Evolutionary conservation across 2,888 invertebrate genomes (phyloP).

Genomic region (Polietes domitor): DNA sequence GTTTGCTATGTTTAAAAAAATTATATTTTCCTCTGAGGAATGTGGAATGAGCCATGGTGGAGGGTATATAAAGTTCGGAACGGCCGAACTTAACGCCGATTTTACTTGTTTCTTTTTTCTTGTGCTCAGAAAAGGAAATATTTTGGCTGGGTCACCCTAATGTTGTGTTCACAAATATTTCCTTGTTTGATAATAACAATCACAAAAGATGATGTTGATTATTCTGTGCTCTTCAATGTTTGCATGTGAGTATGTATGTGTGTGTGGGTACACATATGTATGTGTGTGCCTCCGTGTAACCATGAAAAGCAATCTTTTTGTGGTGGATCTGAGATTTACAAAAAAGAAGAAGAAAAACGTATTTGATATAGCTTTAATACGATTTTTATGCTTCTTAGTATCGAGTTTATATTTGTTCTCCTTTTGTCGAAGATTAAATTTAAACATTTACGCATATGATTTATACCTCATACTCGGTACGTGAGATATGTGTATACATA

Average conservation of each 20-base stretch:
- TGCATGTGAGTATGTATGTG: no score
- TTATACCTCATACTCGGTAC: neutral
- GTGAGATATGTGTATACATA: no score
- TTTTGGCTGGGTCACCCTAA: no score
- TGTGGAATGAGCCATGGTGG: no score
- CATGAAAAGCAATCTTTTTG: conserved; percentile 25
- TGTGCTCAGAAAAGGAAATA: no score
- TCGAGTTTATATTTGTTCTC: conserved; percentile 14
- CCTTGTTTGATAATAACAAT: neutral
- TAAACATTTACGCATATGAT: neutral
- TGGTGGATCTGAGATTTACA: conserved; percentile 42
- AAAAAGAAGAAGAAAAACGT: conserved; percentile 55
- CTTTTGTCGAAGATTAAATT: neutral
- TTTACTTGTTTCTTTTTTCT: no score
- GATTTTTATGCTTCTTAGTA: conserved; percentile 38
- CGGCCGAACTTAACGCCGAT: no score
- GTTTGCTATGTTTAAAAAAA: no score
- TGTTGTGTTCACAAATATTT: neutral
- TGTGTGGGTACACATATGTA: neutral
- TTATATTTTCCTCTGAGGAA: no score
- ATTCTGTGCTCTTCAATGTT: no score
- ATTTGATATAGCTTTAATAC: conserved; percentile 60
- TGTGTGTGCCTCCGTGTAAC: conserved; percentile 5
- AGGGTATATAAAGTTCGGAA: no score
- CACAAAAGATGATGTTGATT: conserved; percentile 51